Evolutionary conservation across 1,140 invertebrate genomes (phyloP), one percentile per base, ranked within the genome.

Genomic region (Tetragonula clypearis): DNA sequence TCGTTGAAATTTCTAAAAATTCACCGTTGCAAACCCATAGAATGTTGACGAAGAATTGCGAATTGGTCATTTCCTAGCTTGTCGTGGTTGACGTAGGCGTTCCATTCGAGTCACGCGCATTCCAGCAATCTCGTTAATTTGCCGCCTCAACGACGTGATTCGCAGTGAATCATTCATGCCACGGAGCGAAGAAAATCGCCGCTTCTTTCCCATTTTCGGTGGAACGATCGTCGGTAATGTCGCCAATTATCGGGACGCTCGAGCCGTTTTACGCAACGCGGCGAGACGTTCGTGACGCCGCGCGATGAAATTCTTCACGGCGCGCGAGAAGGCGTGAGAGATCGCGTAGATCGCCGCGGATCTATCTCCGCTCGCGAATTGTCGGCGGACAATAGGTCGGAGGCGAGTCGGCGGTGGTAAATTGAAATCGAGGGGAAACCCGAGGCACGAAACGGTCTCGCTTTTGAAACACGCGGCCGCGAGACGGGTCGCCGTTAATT

Each of bases 401-500:
- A 15, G 55, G 30, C 56, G 49, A 56, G 58, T 41, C 21, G 3
- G 14, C 23, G 21, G 23, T 23, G 49, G 75, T 85, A 81, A 62
- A 85, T 80, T 66, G 83, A 79, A 81, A 85, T 72, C 83, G 58
- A 80, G 82, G 56, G 41, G 73, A 6, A 79, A 71, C 75, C 49
- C 15, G n/a, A 11, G 19, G 75, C 75, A 53, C 76, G 75, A 65
- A 80, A 79, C 71, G 58, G 58, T 66, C 66, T 73, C 83, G 78
- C 83, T 85, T 85, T 85, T 85, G 83, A 85, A 66, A 85, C 75
- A 62, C 69, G n/a, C 68, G 35, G 56, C 68, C 79, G 62, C 55
- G 65, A 62, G 66, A 89, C 80, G 79, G 84, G 72, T 74, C 73
- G 85, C 49, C 58, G 69, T 77, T 89, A 87, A 90, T 90, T 90